Conservation (phyloP, 1,140 invertebrate genomes). For the Polyergus mexicanus region DNA sequence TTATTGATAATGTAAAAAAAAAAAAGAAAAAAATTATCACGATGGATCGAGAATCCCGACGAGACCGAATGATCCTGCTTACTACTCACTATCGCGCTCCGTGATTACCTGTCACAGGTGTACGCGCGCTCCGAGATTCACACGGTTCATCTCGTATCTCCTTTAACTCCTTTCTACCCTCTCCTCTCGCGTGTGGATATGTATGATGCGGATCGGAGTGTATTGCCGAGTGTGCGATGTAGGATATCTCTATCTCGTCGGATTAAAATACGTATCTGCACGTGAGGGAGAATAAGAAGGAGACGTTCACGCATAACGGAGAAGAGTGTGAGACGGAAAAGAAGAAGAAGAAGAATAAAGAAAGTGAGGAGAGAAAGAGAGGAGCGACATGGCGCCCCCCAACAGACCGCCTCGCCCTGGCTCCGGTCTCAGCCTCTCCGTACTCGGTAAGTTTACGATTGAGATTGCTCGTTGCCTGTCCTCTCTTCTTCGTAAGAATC, state of each 20-base stretch:
- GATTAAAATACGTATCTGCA: not conserved
- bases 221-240: not conserved
- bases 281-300: slow-evolving; percentile 5
- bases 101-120: slow-evolving; percentile 23
- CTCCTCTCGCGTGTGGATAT: slow-evolving; percentile 12
- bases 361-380: not conserved
- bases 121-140: not conserved
- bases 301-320: not conserved
- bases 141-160: too few species aligned
- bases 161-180: too few species aligned
- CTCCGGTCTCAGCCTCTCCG: slow-evolving; percentile 82
- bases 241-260: not conserved
- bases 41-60: not conserved
- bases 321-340: not conserved
- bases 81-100: not conserved
- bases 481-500: not conserved
- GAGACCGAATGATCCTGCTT: not conserved
- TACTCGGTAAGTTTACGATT: slow-evolving; percentile 79
- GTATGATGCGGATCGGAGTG: slow-evolving; percentile 13
- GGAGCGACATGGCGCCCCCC: slow-evolving; percentile 80
- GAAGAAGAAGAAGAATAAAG: not conserved
- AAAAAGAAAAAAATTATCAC: not conserved
- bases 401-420: slow-evolving; percentile 80
- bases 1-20: not conserved
- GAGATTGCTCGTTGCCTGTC: not conserved